phyloP scores from a whole-genome alignment of 2,113 vertebrate genomes.

The Manacus vitellinus region DNA sequence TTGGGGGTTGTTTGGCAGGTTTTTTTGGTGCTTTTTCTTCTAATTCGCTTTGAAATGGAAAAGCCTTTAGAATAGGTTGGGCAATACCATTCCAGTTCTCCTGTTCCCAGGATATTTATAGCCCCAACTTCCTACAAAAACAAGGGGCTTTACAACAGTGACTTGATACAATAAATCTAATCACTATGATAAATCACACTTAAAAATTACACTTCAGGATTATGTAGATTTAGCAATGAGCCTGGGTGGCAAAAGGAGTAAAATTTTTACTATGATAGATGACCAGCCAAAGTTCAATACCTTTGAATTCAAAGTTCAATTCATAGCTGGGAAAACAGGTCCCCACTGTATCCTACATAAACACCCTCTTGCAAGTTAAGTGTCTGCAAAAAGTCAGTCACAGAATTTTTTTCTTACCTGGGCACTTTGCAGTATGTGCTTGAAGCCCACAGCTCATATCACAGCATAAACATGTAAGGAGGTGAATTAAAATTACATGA shows the following conservation, averaged over 20 bases:
- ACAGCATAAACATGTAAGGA: not conserved
- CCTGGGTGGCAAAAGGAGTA: not conserved
- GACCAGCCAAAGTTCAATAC: not conserved
- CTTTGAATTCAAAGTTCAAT: not conserved
- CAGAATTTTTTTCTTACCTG: not conserved
- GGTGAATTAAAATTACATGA: not conserved
- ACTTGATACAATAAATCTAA: conserved; percentile 12
- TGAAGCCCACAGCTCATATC: not conserved
- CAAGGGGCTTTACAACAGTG: not conserved
- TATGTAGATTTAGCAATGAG: not conserved
- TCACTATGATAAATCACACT: not conserved
- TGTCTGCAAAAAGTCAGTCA: not conserved
- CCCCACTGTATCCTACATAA: not conserved
- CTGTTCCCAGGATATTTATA: not conserved
- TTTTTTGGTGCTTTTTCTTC: not conserved
- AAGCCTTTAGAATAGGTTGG: not conserved
- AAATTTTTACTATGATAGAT: not conserved
- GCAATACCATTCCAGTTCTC: not conserved
- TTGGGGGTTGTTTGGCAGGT: rapidly evolving
- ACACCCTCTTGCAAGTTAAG: not conserved
- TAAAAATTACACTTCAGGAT: not conserved
- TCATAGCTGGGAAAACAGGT: not conserved
- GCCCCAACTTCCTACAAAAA: not conserved
- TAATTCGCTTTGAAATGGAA: not conserved
- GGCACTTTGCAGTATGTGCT: not conserved